These are phyloP conservation scores for Ceyx melanurus DNA, from an alignment of 2,113 vertebrate species.

Conservation along the genomic window DNA sequence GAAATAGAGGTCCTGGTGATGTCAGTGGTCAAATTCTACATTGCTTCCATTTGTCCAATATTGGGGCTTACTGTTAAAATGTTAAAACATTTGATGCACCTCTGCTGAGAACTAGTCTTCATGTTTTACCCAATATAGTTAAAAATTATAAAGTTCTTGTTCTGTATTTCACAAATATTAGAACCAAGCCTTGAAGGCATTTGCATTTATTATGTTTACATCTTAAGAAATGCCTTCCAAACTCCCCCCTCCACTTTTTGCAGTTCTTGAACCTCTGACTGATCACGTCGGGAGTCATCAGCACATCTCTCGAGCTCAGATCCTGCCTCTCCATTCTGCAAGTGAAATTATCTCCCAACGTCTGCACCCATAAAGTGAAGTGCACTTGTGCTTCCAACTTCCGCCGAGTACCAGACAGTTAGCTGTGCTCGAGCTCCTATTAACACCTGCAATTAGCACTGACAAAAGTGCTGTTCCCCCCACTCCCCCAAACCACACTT, in stretches of 20 bases:
- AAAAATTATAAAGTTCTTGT: background rate
- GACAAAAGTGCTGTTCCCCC: background rate
- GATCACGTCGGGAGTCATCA: background rate
- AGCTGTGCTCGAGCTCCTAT: background rate
- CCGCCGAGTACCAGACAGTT: background rate
- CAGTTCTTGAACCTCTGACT: background rate
- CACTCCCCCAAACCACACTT: background rate
- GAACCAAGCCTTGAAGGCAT: background rate
- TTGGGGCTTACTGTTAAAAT: background rate
- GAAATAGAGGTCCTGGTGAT: background rate
- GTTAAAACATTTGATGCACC: background rate
- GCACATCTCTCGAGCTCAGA: background rate
- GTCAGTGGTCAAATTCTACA: background rate
- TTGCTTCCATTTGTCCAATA: background rate
- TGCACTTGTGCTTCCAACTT: constrained; percentile 3
- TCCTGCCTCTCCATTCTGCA: background rate
- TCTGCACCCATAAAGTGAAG: background rate
- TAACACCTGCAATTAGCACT: constrained; percentile 36
- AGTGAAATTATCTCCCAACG: background rate
- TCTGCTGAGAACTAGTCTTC: background rate
- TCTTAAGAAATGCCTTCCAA: background rate
- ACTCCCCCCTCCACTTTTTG: background rate
- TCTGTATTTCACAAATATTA: background rate
- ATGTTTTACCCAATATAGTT: background rate
- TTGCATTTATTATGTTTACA: background rate